These are phyloP conservation scores for Psilopsiagon aurifrons DNA, from an alignment of 2,113 vertebrate species.

Conservation along the genomic window DNA sequence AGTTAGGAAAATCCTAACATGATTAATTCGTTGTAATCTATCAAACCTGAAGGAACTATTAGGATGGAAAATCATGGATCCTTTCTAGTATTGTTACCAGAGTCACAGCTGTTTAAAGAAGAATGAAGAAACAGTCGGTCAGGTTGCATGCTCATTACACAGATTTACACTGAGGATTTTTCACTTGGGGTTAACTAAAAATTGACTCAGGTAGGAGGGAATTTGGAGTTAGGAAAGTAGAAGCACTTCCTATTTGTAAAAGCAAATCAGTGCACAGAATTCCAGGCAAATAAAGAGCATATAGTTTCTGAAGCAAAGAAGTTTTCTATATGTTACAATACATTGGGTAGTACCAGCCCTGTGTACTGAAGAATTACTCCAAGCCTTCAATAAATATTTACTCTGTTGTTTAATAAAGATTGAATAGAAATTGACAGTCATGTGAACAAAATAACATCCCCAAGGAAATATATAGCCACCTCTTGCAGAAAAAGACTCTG, in stretches of 20 bases:
- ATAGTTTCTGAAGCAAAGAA: background rate
- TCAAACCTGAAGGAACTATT: constrained; percentile 45
- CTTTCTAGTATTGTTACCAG: constrained; percentile 55
- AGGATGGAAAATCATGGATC: constrained; percentile 13
- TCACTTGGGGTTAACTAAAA: background rate
- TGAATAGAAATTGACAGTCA: background rate
- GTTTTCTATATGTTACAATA: background rate
- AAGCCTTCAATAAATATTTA: constrained; percentile 19
- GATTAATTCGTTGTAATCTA: constrained; percentile 62
- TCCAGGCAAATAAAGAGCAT: background rate
- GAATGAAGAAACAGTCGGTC: background rate
- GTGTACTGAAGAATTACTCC: background rate
- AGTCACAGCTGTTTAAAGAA: constrained; percentile 9
- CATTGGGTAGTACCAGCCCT: background rate
- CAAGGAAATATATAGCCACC: background rate
- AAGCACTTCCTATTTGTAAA: background rate
- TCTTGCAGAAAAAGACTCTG: background rate
- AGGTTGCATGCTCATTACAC: background rate
- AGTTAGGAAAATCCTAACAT: constrained; percentile 34
- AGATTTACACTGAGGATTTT: background rate
- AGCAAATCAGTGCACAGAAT: background rate
- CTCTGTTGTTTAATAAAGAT: background rate
- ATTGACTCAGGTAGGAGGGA: background rate
- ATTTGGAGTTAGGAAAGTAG: background rate
- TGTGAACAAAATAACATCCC: background rate